A percentile compares a stretch with the other conserved stretches of the same genome.
phyloP scores from a whole-genome alignment of 2,113 vertebrate species.

The Anser brachyrhynchus region DNA sequence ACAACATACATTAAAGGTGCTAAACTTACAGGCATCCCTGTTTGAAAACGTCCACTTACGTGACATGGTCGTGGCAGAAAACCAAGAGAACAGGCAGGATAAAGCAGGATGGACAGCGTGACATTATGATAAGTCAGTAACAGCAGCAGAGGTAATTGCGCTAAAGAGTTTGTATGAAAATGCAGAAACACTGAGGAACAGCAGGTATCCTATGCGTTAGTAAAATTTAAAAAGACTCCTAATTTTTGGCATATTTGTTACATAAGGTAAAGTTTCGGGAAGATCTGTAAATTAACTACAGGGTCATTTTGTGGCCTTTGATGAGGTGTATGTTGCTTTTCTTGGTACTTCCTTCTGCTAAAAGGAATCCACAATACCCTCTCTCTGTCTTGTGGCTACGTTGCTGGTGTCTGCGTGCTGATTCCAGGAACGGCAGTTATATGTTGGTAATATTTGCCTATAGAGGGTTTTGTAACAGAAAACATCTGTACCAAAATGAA shows the following conservation, averaged over 20 bases:
- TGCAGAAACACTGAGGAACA: neutral
- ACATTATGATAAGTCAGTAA: neutral
- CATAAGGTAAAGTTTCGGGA: neutral
- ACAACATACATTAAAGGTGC: neutral
- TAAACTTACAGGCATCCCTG: neutral
- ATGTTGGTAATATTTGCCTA: slow-evolving; percentile 52
- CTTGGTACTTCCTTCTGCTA: neutral
- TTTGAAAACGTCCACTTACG: neutral
- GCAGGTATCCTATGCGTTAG: neutral
- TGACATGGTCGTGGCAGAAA: neutral
- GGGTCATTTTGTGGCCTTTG: neutral
- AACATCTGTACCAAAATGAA: slow-evolving; percentile 55
- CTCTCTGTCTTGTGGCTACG: neutral
- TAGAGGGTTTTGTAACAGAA: slow-evolving; percentile 60
- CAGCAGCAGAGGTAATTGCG: neutral
- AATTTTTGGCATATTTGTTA: neutral
- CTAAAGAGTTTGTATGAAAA: neutral
- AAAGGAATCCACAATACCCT: neutral
- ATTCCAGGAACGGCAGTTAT: slow-evolving; percentile 14
- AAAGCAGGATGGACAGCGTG: neutral
- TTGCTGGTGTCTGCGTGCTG: slow-evolving; percentile 1
- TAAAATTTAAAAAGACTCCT: neutral
- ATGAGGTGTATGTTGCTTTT: neutral
- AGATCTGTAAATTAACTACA: neutral
- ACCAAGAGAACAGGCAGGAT: neutral